Base-by-base conservation (phyloP, 2,888 invertebrate genomes). In the Leptodirus hochenwartii region DNA sequence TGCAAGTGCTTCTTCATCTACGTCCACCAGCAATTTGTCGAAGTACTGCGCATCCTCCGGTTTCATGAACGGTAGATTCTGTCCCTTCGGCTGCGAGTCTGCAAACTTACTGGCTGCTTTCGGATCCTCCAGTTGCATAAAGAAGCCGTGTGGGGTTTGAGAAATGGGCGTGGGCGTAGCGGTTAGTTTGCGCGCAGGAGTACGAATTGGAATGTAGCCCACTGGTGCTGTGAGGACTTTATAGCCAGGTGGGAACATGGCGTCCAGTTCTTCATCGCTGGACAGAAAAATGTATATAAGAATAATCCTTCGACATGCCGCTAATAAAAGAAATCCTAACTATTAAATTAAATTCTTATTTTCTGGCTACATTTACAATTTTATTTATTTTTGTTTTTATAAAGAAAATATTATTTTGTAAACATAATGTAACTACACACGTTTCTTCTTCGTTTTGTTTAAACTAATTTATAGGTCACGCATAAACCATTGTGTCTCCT, bases 41-140 rank as follows among this genome's bases (percentile, higher is more conserved):
- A 98, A 98, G 60, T 99, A 98, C 60, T 99, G 98, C 25, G 98
- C 93, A 60, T 95, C 95, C 58, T 99, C 98, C 0, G 98, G 98
- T 56, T 99, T 98, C 77, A 98, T 84, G 53, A 98, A 91, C 10
- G 98, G 98, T 43, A 98, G 65, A 60, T 96, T 96, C 45, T 69
- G 66, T 1, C 81, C 82, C 56, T 93, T 95, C 2, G 98, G 98
- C 60, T 99, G 98, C 51, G 88, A 88, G 54, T 98, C 96, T 46
- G 91, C 75, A 53, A 81, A 81, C 47, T 87, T 87, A n/a, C n/a
- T n/a, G n/a, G n/a, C n/a, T 1, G 77, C 70, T 29, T 72, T 71
- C 53, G 78, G 75, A 50, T 87, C 85, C 58, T 87, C 85, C 5
- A 32, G 73, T 58, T 91, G 91, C 53, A 93, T 91, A 59, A 88